Evolutionary conservation across 1,140 invertebrate species (phyloP), one percentile per base, ranked within the genome.

Genomic region (Drosophila athabasca): DNA sequence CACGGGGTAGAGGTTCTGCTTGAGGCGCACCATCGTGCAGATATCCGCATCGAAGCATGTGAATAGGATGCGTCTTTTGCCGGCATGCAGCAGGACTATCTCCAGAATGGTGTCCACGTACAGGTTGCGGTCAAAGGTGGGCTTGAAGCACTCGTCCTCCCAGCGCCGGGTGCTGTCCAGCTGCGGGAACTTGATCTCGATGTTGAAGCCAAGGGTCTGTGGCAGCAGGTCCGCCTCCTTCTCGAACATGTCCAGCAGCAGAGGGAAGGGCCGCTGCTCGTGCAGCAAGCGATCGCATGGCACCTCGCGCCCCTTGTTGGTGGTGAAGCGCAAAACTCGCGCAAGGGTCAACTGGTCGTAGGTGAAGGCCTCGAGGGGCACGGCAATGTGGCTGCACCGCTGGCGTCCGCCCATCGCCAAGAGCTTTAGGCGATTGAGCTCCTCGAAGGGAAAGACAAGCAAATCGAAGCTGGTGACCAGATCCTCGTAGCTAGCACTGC

Each of bases 151-250:
- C 29, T 96, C 92, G 82, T 97, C 96, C 92, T 95, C 95, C 7
- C 95, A 96, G 41, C 96, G 96, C 91, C 97, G 95, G 91, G 94
- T 93, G 22, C 95, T 90, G 17, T 96, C 91, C 77, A 96, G 94
- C 94, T 97, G 97, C 0, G 96, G 97, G 96, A 97, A 98, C 91
- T 99, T 99, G 13, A 99, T 94, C 93, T 99, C 98, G 68, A 99
- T 95, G 91, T 98, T 98, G 76, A 98, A 98, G 3, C 97, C 98
- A 61, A 97, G 94, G 79, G 95, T 94, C 0, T 15, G n/a, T 0
- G 62, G 53, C 19, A 93, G 92, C 76, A 96, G 95, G 0, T 98
- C 93, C 19, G 93, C 92, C 76, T 96, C 94, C 1, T 43, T 11
- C 9, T 62, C 29, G n/a, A 98, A 91, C 0, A 95, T 94, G 48